A percentile compares a stretch with the other conserved stretches of the same genome.
phyloP scores from a whole-genome alignment of 30 jellyfish, hydroid and myxozoan species.

The Hydra vulgaris region DNA sequence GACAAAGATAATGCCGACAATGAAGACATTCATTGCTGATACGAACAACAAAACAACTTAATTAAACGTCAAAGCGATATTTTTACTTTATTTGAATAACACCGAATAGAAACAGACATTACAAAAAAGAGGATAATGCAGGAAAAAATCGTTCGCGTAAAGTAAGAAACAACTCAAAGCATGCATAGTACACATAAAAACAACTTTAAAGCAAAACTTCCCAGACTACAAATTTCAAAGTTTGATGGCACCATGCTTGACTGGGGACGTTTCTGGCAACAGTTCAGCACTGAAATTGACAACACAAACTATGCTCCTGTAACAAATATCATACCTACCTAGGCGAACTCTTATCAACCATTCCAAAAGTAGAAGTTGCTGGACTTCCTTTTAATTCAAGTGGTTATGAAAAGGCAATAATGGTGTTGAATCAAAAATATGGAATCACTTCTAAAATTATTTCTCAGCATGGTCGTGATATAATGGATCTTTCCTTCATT shows the following conservation, averaged over 20 bases:
- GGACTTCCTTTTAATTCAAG: too few relatives aligned
- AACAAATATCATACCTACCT: too few relatives aligned
- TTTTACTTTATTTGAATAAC: neutral
- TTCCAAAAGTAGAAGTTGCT: too few relatives aligned
- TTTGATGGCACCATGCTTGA: conserved; percentile 33
- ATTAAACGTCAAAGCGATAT: neutral
- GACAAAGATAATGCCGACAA: neutral
- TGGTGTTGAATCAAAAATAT: too few relatives aligned
- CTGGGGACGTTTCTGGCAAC: conserved; percentile 55
- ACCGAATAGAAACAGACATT: neutral
- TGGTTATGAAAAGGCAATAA: too few relatives aligned
- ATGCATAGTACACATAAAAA: neutral
- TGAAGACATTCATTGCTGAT: neutral
- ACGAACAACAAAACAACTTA: neutral
- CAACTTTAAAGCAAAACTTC: conserved; percentile 15
- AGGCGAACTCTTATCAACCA: too few relatives aligned
- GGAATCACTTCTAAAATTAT: conserved; percentile 16
- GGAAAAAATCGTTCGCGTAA: neutral
- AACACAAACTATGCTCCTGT: too few relatives aligned
- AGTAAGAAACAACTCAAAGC: too few relatives aligned
- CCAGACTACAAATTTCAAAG: conserved; percentile 9
- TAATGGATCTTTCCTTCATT: conserved; percentile 9
- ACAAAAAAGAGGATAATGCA: neutral
- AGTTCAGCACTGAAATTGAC: too few relatives aligned
- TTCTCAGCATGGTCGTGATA: conserved; percentile 26